Conservation (phyloP, 2,113 vertebrate species). For the Dipodomys merriami region DNA sequence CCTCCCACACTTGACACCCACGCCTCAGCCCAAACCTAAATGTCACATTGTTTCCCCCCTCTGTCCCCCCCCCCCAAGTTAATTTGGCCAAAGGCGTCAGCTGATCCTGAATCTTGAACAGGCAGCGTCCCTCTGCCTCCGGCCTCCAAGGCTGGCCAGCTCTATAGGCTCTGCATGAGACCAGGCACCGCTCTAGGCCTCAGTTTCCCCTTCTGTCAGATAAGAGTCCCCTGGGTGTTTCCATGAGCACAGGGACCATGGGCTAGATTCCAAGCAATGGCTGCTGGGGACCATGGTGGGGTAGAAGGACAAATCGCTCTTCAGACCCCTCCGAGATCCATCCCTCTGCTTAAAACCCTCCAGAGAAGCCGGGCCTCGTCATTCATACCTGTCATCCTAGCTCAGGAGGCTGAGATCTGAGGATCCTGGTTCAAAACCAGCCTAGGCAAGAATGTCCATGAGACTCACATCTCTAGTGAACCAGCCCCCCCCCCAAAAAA, state of each 20-base stretch:
- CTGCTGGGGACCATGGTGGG: accelerated
- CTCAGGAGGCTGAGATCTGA: too few species aligned
- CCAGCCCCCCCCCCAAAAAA: too few species aligned
- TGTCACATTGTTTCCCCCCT: neutral
- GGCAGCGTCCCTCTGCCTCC: neutral
- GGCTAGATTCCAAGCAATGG: neutral
- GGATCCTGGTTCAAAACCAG: too few species aligned
- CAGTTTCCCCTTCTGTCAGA: neutral
- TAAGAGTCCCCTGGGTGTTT: neutral
- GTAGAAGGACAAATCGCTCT: neutral
- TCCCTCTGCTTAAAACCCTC: neutral
- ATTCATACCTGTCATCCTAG: too few species aligned
- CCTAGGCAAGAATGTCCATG: too few species aligned
- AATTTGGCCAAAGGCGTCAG: neutral
- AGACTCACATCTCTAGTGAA: too few species aligned
- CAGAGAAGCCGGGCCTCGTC: neutral
- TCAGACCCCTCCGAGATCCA: neutral
- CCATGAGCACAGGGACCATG: neutral
- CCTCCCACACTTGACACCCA: neutral
- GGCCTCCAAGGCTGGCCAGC: neutral
- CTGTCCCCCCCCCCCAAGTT: neutral
- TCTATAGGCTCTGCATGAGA: neutral
- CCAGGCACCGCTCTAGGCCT: neutral
- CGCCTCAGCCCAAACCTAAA: neutral
- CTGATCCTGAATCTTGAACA: neutral